Evolutionary conservation across 2,888 invertebrate genomes (phyloP).

Genomic region (Masnerella sp.): DNA sequence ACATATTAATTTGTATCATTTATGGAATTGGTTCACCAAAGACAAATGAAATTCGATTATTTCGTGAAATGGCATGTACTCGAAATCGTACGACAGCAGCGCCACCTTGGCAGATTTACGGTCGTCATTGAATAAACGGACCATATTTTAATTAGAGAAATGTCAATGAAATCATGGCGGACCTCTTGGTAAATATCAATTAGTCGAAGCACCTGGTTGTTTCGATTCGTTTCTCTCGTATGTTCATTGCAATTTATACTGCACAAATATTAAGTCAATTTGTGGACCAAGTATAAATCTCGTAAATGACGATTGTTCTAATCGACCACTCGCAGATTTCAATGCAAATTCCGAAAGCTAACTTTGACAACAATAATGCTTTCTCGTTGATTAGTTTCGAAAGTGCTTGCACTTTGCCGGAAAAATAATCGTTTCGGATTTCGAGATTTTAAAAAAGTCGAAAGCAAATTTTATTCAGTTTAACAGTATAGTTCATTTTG

Average conservation of each 20-base stretch:
- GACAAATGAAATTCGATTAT: no score
- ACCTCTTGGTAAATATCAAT: conserved; percentile 68
- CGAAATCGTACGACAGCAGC: conserved; percentile 10
- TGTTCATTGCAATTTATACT: conserved; percentile 60
- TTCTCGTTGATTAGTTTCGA: no score
- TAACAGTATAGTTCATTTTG: no score
- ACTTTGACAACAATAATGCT: no score
- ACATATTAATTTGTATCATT: not conserved
- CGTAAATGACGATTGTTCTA: conserved; percentile 34
- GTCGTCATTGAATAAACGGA: conserved; percentile 39
- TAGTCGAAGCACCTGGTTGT: conserved; percentile 65
- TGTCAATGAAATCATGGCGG: conserved; percentile 65
- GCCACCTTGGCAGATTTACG: conserved; percentile 55
- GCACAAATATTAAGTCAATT: conserved; percentile 67
- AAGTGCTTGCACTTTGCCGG: no score
- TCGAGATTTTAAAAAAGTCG: no score
- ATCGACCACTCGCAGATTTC: conserved; percentile 28
- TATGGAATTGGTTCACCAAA: no score
- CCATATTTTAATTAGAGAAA: conserved; percentile 69
- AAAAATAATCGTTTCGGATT: no score
- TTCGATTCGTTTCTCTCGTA: conserved; percentile 48
- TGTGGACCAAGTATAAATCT: conserved; percentile 41
- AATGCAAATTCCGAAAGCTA: conserved; percentile 39
- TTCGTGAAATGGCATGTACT: conserved; percentile 18
- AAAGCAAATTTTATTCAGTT: no score